Evolutionary conservation across 2,888 invertebrate genomes (phyloP).

Genomic region (Apotomis betuletana): DNA sequence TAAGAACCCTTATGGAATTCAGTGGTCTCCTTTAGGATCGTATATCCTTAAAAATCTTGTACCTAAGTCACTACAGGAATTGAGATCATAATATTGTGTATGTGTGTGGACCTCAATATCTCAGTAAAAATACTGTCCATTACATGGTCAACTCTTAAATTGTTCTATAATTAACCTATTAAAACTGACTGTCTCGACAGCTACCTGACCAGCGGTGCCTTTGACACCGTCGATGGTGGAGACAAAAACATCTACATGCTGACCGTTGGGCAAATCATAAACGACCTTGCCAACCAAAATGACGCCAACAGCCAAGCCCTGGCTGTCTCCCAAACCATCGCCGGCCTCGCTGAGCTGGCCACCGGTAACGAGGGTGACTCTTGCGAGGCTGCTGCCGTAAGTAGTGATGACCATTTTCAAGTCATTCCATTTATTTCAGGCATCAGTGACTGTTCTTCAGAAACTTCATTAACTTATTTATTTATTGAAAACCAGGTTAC

Average conservation of each 20-base stretch:
- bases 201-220: conserved; percentile 49
- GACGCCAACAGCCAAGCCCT: conserved; percentile 53
- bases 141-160: neutral
- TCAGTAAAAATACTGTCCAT: no score
- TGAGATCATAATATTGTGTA: no score
- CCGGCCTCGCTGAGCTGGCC: conserved; percentile 53
- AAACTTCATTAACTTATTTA: no score
- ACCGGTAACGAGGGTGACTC: conserved; percentile 64
- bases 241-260: conserved; percentile 55
- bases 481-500: no score
- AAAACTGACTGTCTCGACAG: conserved; percentile 38
- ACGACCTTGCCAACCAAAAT: conserved; percentile 53
- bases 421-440: neutral
- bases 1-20: no score
- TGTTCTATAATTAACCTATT: neutral
- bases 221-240: conserved; percentile 56
- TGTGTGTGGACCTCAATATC: no score
- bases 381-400: conserved; percentile 64
- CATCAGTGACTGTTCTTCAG: no score
- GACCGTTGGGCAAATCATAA: conserved; percentile 48
- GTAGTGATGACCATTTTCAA: conserved; percentile 37
- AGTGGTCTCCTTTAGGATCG: no score
- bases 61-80: no score
- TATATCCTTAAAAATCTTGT: no score
- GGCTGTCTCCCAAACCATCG: conserved; percentile 55